Conservation (phyloP, 2,888 invertebrate species). For the Pocota personata region DNA sequence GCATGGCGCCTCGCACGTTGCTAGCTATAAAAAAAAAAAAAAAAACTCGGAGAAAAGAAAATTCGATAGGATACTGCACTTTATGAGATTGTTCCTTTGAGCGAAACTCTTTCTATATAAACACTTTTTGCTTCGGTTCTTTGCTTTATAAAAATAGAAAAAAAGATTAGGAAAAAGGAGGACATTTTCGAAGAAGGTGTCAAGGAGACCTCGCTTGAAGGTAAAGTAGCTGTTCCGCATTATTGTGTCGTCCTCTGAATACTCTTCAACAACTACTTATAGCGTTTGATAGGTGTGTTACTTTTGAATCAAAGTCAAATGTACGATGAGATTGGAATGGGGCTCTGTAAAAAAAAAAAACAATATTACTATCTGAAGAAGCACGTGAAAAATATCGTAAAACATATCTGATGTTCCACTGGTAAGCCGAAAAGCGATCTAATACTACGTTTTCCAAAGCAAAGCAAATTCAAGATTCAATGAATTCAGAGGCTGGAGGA, state of each 20-base stretch:
- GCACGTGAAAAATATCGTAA: too few species aligned
- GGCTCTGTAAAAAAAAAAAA: neutral
- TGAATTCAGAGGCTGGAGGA: too few species aligned
- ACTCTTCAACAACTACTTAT: neutral
- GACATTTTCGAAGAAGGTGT: constrained; percentile 14
- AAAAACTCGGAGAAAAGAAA: constrained; percentile 26
- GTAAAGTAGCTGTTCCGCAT: constrained; percentile 11
- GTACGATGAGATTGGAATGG: neutral
- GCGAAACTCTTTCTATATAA: constrained; percentile 30
- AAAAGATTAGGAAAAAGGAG: neutral
- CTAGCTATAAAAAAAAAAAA: neutral
- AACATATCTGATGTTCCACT: too few species aligned
- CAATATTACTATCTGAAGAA: too few species aligned
- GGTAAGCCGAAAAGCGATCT: too few species aligned
- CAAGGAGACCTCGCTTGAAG: constrained; percentile 32
- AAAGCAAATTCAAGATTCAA: too few species aligned
- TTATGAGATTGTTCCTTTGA: constrained; percentile 70
- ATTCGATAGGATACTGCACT: constrained; percentile 53
- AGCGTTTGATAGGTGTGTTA: neutral
- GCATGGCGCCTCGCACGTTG: neutral
- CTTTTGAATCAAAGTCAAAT: neutral
- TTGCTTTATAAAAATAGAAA: neutral
- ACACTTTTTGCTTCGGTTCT: constrained; percentile 5
- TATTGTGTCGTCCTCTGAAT: constrained; percentile 16
- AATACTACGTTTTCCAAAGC: too few species aligned